Evolutionary conservation across 2,888 invertebrate genomes (phyloP), one percentile per base, ranked within the genome.

Genomic region (Corbicula japonica): DNA sequence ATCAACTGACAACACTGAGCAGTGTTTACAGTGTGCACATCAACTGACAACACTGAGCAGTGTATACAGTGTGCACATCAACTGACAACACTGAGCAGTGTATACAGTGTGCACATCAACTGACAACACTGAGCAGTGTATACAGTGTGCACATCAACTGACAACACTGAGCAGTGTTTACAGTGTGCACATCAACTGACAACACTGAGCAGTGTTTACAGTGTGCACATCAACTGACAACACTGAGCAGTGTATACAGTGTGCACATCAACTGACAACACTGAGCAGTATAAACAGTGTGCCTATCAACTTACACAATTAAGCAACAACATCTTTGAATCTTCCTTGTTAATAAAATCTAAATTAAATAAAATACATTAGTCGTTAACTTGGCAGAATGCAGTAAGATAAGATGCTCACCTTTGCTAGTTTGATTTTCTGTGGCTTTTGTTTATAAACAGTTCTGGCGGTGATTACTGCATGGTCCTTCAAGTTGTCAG

Each of bases 401-500:
- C 38, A 38, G 8, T 38, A 10, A 38, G 8, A 15, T 8, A 38
- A 34, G 1, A 23, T n/a, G 21, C 66, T 65, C 75, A 83, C 83
- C 69, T 68, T 79, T 34, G 62, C 76, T 56, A 83, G 44, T 28
- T 46, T 74, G 74, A 80, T 80, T 61, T 78, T 74, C 34, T 66
- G 50, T 10, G 80, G 80, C 71, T 76, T 76, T 28, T 63, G 60
- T 83, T 80, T 83, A 74, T 76, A 74, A 50, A 76, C 76, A 71
- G 66, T 41, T 18, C 70, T 71, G 18, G 44, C 71, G 35, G 58
- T 61, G 35, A 66, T 54, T 15, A 50, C 52, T 30, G 54, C 48
- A 21, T 26, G 28, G 21, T 62, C 56, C 34, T 54, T 65, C 28
- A 74, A 71, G n/a, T 48, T 52, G 12, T 75, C 60, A 10, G 61